Percentiles rank a stretch among this genome's conserved stretches.
Conservation (phyloP, 2,797 vertebrate species). For the Amniataba percoides region DNA sequence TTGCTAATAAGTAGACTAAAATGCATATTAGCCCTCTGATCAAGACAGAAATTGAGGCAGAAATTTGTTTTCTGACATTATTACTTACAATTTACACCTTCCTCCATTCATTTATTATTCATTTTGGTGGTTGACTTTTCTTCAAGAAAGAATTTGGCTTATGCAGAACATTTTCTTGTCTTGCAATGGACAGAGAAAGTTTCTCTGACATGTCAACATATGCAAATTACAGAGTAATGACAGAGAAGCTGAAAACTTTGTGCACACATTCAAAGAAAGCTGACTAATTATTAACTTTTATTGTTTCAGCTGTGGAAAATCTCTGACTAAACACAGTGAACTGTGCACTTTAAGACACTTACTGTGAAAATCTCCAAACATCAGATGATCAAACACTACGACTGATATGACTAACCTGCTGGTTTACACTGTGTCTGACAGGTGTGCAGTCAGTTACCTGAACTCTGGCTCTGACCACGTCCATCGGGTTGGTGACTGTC, state of each 20-base stretch:
- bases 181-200: not conserved
- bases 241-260: not conserved
- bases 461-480: slow-evolving; percentile 94
- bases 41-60: no score
- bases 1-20: not conserved
- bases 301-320: not conserved
- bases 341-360: not conserved
- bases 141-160: not conserved
- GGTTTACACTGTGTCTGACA: not conserved
- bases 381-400: not conserved
- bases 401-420: no score
- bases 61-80: not conserved
- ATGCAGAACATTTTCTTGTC: not conserved
- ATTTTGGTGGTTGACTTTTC: not conserved
- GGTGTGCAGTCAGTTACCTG: slow-evolving; percentile 86
- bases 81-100: not conserved
- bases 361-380: not conserved
- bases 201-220: not conserved
- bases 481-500: slow-evolving; percentile 98
- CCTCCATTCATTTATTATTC: not conserved
- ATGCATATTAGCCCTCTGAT: not conserved
- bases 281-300: slow-evolving; percentile 16
- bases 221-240: not conserved
- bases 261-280: not conserved
- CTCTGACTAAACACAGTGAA: not conserved